Percentiles rank a stretch among this genome's conserved stretches.
phyloP scores from a whole-genome alignment of 2,113 vertebrate genomes.

The Tor tambroides region DNA sequence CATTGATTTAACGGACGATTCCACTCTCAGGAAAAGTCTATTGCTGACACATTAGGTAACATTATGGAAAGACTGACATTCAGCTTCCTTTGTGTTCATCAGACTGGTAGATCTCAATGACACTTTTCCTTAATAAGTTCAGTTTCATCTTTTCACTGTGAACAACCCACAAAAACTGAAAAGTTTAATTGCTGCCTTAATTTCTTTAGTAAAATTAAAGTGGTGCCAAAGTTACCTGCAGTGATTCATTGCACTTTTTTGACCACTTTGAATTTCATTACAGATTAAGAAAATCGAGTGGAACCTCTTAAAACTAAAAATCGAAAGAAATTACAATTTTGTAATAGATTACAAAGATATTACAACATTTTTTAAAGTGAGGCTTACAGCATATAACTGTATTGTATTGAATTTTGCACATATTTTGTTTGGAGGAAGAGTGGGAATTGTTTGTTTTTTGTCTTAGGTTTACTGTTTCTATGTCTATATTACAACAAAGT shows the following conservation, averaged over 20 bases:
- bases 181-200: not conserved
- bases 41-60: not conserved
- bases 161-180: not conserved
- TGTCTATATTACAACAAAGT: not conserved
- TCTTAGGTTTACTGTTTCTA: not conserved
- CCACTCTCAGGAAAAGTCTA: no score
- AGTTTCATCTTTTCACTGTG: not conserved
- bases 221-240: slow-evolving; percentile 19
- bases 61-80: not conserved
- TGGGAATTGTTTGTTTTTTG: not conserved
- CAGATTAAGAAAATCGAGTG: not conserved
- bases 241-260: slow-evolving; percentile 13
- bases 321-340: not conserved
- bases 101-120: no score
- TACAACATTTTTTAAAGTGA: not conserved
- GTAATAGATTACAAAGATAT: not conserved
- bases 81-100: no score
- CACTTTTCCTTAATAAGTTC: no score
- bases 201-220: not conserved
- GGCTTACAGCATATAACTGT: not conserved
- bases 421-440: not conserved
- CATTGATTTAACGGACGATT: not conserved
- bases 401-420: not conserved
- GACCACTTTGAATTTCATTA: not conserved
- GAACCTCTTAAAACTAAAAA: not conserved